A percentile compares a stretch with the other conserved stretches of the same genome.
These are phyloP conservation scores for Scaptodrosophila lebanonensis DNA, from an alignment of 1,140 invertebrate species.

Conservation along the genomic window DNA sequence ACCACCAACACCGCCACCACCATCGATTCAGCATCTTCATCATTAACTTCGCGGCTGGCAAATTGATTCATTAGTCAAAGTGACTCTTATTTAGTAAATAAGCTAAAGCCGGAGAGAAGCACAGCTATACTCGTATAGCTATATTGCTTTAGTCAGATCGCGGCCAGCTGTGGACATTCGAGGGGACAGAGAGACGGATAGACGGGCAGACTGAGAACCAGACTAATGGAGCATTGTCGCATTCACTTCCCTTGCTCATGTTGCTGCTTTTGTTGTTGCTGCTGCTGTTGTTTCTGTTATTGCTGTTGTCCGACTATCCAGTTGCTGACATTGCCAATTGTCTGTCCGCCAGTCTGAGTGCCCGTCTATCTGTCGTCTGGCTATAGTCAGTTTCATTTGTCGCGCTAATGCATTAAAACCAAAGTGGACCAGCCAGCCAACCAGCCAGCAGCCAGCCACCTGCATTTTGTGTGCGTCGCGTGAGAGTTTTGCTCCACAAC, in stretches of 20 bases:
- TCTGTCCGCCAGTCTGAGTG: not conserved
- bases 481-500: conserved; percentile 1
- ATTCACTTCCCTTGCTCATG: not conserved
- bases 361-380: not conserved
- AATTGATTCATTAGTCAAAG: conserved; percentile 76
- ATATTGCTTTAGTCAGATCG: not conserved
- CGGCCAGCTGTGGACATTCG: conserved; percentile 10
- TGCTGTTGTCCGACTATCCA: too few relatives aligned
- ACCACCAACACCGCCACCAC: conserved; percentile 8
- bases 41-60: conserved; percentile 52
- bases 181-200: too few relatives aligned
- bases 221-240: not conserved
- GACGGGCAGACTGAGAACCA: too few relatives aligned
- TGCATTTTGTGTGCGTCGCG: not conserved
- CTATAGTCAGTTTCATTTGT: conserved; percentile 13
- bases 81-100: conserved; percentile 66
- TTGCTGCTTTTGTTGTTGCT: too few relatives aligned
- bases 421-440: too few relatives aligned
- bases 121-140: not conserved
- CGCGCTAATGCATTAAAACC: conserved; percentile 19
- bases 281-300: too few relatives aligned
- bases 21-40: conserved; percentile 52
- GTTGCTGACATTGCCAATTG: too few relatives aligned
- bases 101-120: conserved; percentile 13
- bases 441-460: too few relatives aligned